Evolutionary conservation across 2,113 vertebrate species (phyloP).

Genomic region (Acanthochromis polyacanthus): DNA sequence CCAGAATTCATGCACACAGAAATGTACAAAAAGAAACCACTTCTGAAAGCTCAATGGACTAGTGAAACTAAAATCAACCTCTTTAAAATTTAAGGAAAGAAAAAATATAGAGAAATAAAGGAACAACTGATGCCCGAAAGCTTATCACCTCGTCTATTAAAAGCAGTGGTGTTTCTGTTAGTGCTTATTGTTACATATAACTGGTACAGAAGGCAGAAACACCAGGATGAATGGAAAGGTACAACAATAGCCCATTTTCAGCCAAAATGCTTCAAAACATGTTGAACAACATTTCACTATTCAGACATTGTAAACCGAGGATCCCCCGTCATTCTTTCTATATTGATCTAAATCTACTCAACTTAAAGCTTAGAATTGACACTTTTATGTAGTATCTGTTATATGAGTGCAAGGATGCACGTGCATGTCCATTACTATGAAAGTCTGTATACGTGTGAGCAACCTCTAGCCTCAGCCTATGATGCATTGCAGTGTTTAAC

Average conservation of each 20-base stretch:
- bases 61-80: too few relatives aligned
- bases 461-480: not conserved
- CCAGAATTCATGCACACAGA: not conserved
- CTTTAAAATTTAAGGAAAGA: too few relatives aligned
- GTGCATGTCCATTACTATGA: not conserved
- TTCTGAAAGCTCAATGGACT: not conserved
- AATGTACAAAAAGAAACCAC: not conserved
- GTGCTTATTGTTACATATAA: too few relatives aligned
- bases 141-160: too few relatives aligned
- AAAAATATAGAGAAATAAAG: too few relatives aligned
- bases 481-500: not conserved
- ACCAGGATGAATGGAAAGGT: not conserved
- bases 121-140: too few relatives aligned
- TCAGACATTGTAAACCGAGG: not conserved
- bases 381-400: too few relatives aligned
- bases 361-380: too few relatives aligned
- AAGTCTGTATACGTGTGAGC: not conserved
- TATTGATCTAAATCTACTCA: too few relatives aligned
- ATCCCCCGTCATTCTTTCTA: too few relatives aligned
- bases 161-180: too few relatives aligned
- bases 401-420: too few relatives aligned
- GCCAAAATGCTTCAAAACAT: not conserved
- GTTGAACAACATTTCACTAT: not conserved
- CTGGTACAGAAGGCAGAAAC: not conserved
- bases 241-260: not conserved